phyloP scores from a whole-genome alignment of 2,113 vertebrate species.

The Choloepus hoffmanni region DNA sequence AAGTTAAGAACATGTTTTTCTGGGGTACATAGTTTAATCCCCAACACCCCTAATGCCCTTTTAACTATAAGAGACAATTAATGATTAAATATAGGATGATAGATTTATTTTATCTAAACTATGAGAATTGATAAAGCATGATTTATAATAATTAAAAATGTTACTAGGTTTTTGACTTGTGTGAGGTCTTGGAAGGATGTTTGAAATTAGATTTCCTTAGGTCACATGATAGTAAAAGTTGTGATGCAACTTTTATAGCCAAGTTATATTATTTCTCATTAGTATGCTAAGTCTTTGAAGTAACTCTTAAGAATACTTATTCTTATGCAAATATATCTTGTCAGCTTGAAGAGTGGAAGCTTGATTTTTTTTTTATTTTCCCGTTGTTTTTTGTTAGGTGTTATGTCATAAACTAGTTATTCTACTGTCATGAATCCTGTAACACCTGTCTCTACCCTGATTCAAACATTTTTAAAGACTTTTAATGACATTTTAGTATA shows the following conservation, averaged over 20 bases:
- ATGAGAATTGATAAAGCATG: neutral
- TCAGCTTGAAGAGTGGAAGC: neutral
- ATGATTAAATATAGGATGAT: neutral
- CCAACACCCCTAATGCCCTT: neutral
- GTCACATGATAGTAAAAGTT: neutral
- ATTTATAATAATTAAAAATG: neutral
- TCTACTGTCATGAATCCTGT: conserved; percentile 47
- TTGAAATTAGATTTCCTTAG: neutral
- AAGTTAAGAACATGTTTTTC: no score
- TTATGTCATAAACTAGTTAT: conserved; percentile 26
- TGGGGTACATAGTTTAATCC: neutral
- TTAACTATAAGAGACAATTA: neutral
- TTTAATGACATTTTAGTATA: conserved; percentile 27
- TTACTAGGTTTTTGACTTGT: neutral
- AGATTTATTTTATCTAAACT: neutral
- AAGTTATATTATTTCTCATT: conserved; percentile 28
- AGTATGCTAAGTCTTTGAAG: neutral
- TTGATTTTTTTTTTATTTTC: conserved; percentile 35
- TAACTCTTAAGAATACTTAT: conserved; percentile 17
- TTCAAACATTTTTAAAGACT: conserved; percentile 21
- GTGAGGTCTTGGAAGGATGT: neutral
- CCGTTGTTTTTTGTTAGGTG: neutral
- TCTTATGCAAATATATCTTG: neutral
- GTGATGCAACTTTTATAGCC: neutral
- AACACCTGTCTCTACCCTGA: neutral